phyloP scores from a whole-genome alignment of 2,113 vertebrate species.

The Phalacrocorax pelagicus region DNA sequence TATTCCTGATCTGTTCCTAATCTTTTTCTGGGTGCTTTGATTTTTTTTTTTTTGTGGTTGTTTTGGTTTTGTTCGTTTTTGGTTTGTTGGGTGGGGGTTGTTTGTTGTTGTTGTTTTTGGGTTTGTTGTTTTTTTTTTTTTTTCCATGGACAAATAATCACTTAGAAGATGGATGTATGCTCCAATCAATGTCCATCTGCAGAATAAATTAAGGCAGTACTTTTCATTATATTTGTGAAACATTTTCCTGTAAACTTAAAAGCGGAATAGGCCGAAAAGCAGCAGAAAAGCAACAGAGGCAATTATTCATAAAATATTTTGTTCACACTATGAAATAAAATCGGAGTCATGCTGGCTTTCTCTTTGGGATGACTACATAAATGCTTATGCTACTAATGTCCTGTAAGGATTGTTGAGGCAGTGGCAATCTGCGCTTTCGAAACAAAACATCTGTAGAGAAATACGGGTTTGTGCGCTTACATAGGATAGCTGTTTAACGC shows the following conservation, averaged over 20 bases:
- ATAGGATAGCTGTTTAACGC: background rate
- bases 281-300: background rate
- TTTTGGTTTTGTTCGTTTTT: too few species aligned
- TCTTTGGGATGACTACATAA: background rate
- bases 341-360: background rate
- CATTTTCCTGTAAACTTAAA: background rate
- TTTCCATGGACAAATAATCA: background rate
- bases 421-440: background rate
- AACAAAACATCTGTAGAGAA: background rate
- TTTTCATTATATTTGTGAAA: background rate
- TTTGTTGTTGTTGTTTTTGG: too few species aligned
- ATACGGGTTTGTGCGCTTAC: background rate
- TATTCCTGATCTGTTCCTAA: background rate
- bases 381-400: background rate
- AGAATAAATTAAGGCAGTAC: background rate
- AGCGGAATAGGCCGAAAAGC: background rate
- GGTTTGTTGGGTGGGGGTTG: too few species aligned
- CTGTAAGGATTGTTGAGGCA: background rate
- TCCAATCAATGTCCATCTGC: background rate
- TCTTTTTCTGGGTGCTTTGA: background rate
- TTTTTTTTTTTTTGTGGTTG: too few species aligned
- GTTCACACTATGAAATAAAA: background rate
- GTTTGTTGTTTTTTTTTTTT: background rate
- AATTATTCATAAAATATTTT: conserved; percentile 4
- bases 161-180: background rate